phyloP scores from a whole-genome alignment of 2,888 invertebrate species.

The Conistra vaccinii region DNA sequence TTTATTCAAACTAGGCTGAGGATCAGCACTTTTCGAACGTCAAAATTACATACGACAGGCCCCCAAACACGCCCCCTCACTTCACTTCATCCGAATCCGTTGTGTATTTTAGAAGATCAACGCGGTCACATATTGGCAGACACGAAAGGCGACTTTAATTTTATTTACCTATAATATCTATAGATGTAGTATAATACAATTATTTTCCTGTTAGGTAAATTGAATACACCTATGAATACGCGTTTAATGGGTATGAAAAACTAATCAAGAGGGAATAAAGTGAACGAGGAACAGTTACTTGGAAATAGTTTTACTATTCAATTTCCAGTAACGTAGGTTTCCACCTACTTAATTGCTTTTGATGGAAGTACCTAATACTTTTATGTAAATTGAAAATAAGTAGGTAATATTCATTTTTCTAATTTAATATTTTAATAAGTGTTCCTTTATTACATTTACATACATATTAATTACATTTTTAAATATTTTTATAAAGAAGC shows the following conservation, averaged over 20 bases:
- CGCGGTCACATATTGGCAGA: neutral
- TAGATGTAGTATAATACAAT: neutral
- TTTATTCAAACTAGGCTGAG: no score
- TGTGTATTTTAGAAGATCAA: neutral
- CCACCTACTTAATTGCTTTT: neutral
- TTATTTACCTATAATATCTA: neutral
- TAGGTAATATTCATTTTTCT: no score
- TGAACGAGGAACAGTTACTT: constrained; percentile 1
- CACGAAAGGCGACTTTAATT: neutral
- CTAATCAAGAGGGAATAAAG: neutral
- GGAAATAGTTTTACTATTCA: constrained; percentile 11
- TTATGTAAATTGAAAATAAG: constrained; percentile 16
- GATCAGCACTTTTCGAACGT: no score
- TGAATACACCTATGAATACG: constrained; percentile 13
- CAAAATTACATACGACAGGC: no score
- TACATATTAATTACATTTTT: no score
- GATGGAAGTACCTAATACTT: neutral
- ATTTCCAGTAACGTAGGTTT: neutral
- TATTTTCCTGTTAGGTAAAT: constrained; percentile 27
- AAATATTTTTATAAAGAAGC: no score
- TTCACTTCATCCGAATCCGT: no score
- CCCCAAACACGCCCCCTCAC: no score
- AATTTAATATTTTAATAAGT: neutral
- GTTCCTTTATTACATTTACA: no score
- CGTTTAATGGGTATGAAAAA: constrained; percentile 8